Evolutionary conservation across 2,113 vertebrate genomes (phyloP), one percentile per base, ranked within the genome.

Genomic region (Oenanthe oenanthe): DNA sequence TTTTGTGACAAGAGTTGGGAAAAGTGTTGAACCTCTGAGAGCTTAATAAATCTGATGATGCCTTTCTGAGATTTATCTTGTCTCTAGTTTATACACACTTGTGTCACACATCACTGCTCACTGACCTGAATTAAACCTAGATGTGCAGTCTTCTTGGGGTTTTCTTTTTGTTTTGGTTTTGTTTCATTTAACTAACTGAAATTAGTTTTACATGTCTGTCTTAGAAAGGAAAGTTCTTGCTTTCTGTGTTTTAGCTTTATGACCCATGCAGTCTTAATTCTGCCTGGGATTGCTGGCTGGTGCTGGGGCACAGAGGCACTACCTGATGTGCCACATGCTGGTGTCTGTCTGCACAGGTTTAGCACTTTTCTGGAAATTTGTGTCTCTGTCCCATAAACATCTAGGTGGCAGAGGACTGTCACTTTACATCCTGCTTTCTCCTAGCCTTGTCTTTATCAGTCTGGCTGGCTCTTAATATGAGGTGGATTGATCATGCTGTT

Each of bases 291-390:
- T 0, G 0, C 32, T 21, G 38, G 12, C 50, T 36, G 17, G 34
- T 1, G 1, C 50, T 57, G 56, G 24, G 31, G 6, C 1, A 2
- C 42, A 57, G 51, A 61, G 42, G n/a, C 29, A 47, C 29, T 9
- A 3, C 0, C 0, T 26, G 29, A 21, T 14, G 34, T 68, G 18
- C 26, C 12, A 1, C 5, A 0, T 10, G 0, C 26, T 47, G 40
- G 3, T 50, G 12, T 47, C 45, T 62, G 20, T 12, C 19, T 21
- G 32, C 22, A 6, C 1, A 6, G 6, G 4, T 40, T 53, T 2
- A 2, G 15, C 3, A 16, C 15, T 62, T 36, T 66, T 31, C 36
- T 36, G 58, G 48, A 48, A 57, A 18, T 58, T 56, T 43, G 15
- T 75, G 3, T 60, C n/a, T 40, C 61, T 61, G 32, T 43, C 32